Conservation (phyloP, 2,113 vertebrate species). For the Rhagologus leucostigma region DNA sequence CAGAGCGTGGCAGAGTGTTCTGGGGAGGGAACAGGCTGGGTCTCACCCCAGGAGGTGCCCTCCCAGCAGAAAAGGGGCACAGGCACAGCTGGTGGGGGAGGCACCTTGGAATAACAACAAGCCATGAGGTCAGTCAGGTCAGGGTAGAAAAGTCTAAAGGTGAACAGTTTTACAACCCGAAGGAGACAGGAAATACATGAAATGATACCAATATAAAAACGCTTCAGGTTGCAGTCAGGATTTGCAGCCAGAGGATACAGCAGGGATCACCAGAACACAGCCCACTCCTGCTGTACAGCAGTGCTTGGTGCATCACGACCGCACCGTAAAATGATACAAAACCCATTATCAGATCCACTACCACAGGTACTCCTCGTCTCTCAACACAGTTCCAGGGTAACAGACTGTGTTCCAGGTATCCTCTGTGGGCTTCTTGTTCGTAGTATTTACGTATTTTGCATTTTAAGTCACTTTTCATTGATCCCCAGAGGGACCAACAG, state of each 20-base stretch:
- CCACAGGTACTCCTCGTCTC: neutral
- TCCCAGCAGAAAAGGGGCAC: neutral
- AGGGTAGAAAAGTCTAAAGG: neutral
- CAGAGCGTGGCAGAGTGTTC: rapidly evolving
- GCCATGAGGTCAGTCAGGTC: neutral
- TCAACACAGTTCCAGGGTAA: neutral
- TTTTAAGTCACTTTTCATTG: neutral
- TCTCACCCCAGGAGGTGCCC: neutral
- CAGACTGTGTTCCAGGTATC: neutral
- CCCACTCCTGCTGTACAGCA: neutral
- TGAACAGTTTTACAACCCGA: neutral
- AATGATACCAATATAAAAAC: neutral
- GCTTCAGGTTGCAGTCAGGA: neutral
- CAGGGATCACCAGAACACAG: neutral
- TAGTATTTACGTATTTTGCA: neutral
- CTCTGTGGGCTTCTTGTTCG: neutral
- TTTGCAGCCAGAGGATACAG: neutral
- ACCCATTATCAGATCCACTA: neutral
- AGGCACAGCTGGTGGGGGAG: neutral
- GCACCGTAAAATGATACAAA: neutral
- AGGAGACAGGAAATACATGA: neutral
- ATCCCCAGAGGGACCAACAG: neutral
- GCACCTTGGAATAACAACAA: neutral
- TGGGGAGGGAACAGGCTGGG: neutral
- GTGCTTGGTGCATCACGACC: neutral